Evolutionary conservation across 1,140 invertebrate genomes (phyloP), one percentile per base, ranked within the genome.

Genomic region (Danaus plexippus): DNA sequence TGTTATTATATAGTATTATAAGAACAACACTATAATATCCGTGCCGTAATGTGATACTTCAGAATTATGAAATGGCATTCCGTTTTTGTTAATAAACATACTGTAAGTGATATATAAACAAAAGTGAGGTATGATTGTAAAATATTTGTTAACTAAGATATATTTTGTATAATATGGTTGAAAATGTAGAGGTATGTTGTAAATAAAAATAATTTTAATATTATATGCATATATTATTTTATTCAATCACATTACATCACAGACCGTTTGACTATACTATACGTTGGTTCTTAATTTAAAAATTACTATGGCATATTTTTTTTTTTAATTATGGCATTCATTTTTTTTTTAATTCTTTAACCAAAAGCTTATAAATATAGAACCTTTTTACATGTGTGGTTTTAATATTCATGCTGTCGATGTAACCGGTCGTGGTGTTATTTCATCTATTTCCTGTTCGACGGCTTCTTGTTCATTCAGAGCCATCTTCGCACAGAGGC

Each of bases 151-250:
- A 85, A 79, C 78, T 84, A 81, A 85, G 80, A 79, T 77, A 83
- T 83, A 80, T 84, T 81, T 85, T 86, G 81, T 86, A 86, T 83
- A 78, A 83, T 75, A 86, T 86, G 83, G 81, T 86, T 87, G 77
- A 87, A 73, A 77, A 74, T 87, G 81, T 84, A 84, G 80, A 85
- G 77, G 77, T 85, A 84, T 72, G 79, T 85, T 87, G 81, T 87
- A 85, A 85, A 87, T 87, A 85, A 85, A 82, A 75, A 73, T 77
- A 75, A 77, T 77, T 72, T 80, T 84, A 83, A 78, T 81, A 69
- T 67, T 76, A 71, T 67, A 54, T 46, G 7, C 22, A 32, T 32
- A 32, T 32, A 32, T 32, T 32, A 32, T 32, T 32, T 32, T 6
- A 32, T 32, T 32, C 7, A 32, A 32, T 32, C 22, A 32, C 22